Evolutionary conservation across 1,140 invertebrate genomes (phyloP), one percentile per base, ranked within the genome.

Genomic region (Pseudomyrmex cubaensis): DNA sequence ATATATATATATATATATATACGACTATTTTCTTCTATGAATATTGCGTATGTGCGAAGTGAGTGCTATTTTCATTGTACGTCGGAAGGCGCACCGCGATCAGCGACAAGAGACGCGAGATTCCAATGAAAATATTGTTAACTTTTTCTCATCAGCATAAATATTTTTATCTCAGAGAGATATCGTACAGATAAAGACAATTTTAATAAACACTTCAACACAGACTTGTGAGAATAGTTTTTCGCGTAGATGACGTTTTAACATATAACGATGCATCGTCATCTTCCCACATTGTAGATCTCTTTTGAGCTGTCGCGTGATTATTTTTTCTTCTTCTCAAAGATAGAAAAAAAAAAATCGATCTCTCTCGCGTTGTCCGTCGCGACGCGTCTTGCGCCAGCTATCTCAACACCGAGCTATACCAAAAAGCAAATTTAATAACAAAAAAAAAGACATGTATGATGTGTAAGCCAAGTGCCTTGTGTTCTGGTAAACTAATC

Each of bases 391-490:
- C 88, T 85, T 89, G 63, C 83, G 75, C 59, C 62, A 87, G 86
- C 89, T 92, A 89, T 90, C 90, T 90, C 88, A 84, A 91, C 87
- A 90, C 88, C 88, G 89, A 93, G 91, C 88, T 92, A 91, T 88
- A 89, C 87, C 84, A 89, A 89, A 90, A 88, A 90, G 87, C 86
- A 83, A 83, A 75, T 80, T 80, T 80, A 88, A 77, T 84, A 87
- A 89, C 82, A 90, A 90, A 85, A 91, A 90, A 85, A 91, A 87
- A 90, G 76, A 88, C 88, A 92, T 92, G 88, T 91, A 93, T 90
- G 92, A 93, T 92, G 89, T 93, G 91, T 94, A 94, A 94, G 93
- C 92, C 92, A 94, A 94, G 93, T 94, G 93, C 93, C 93, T 94
- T 94, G 92, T 93, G 93, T 94, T 93, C 93, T 93, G 92, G 92